A percentile compares a stretch with the other conserved stretches of the same genome.
phyloP scores from a whole-genome alignment of 64 coral and sea anemone genomes.

The Montipora capricornis region DNA sequence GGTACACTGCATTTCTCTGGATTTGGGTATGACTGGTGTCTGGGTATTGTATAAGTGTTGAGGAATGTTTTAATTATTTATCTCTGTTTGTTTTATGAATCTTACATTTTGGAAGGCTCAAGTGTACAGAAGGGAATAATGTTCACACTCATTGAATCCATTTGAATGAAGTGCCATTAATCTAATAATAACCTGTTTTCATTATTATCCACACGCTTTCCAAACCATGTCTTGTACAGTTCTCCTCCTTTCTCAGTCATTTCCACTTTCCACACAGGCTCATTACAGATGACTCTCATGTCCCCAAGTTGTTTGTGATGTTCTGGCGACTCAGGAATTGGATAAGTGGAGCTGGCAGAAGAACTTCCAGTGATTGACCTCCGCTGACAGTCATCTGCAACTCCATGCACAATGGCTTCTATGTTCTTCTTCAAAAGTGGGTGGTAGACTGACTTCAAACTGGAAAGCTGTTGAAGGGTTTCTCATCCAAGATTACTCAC shows the following conservation, averaged over 20 bases:
- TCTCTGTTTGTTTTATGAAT: background rate
- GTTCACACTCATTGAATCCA: background rate
- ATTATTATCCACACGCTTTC: constrained; percentile 39
- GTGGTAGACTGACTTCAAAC: constrained; percentile 38
- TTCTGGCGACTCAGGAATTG: constrained; percentile 63
- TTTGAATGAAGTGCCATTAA: background rate
- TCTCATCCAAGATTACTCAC: constrained; percentile 47
- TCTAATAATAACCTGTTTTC: constrained; percentile 26
- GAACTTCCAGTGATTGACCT: constrained; percentile 60
- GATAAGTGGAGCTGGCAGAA: constrained; percentile 54
- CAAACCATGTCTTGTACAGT: constrained; percentile 47
- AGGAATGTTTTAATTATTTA: background rate
- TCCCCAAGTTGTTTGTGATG: constrained; percentile 53
- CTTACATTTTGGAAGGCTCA: background rate
- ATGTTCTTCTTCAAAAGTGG: constrained; percentile 54
- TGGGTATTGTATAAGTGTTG: constrained; percentile 11
- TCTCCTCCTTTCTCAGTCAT: constrained; percentile 40
- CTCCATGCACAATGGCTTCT: constrained; percentile 33
- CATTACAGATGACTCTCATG: constrained; percentile 50
- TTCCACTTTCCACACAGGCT: constrained; percentile 28
- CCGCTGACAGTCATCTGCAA: constrained; percentile 49
- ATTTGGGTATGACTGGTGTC: constrained; percentile 1
- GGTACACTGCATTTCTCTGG: background rate
- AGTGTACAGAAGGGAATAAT: constrained; percentile 13
- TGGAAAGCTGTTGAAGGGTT: constrained; percentile 46